A percentile compares a stretch with the other conserved stretches of the same genome.
Evolutionary conservation across 2,113 vertebrate species (phyloP).

Genomic region (rat (Rattus norvegicus)): DNA sequence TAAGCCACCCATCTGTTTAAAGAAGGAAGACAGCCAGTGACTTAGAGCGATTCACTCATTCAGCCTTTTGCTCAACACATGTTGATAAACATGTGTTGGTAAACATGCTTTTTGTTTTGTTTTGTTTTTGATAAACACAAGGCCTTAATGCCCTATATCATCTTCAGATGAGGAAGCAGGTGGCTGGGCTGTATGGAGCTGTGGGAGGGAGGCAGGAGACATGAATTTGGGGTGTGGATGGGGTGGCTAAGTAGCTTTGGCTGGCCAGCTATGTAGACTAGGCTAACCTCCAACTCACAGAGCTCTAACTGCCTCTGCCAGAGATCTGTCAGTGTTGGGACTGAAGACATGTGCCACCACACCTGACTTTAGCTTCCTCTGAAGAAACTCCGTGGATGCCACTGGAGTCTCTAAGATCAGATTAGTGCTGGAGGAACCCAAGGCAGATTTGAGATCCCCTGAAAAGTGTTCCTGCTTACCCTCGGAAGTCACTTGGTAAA

Average conservation of each 20-base stretch:
- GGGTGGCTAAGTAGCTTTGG: neutral
- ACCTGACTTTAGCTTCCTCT: neutral
- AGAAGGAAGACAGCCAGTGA: neutral
- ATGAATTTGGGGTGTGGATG: neutral
- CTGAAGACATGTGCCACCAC: neutral
- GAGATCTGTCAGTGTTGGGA: neutral
- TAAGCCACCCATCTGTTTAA: neutral
- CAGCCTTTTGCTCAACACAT: neutral
- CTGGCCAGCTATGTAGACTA: neutral
- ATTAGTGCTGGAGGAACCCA: neutral
- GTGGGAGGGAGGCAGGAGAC: no score
- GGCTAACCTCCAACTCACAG: neutral
- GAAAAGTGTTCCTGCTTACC: neutral
- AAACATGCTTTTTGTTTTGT: no score
- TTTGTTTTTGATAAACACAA: neutral
- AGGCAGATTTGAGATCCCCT: neutral
- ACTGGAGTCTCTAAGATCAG: neutral
- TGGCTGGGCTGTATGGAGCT: no score
- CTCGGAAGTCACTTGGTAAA: neutral
- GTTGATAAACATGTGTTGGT: no score
- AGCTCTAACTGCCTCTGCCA: neutral
- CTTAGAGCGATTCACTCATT: neutral
- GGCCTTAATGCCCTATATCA: neutral
- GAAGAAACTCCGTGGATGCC: neutral
- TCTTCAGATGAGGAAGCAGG: neutral